Evolutionary conservation across 2,113 vertebrate genomes (phyloP).

Genomic region (Eubucco bourcierii): DNA sequence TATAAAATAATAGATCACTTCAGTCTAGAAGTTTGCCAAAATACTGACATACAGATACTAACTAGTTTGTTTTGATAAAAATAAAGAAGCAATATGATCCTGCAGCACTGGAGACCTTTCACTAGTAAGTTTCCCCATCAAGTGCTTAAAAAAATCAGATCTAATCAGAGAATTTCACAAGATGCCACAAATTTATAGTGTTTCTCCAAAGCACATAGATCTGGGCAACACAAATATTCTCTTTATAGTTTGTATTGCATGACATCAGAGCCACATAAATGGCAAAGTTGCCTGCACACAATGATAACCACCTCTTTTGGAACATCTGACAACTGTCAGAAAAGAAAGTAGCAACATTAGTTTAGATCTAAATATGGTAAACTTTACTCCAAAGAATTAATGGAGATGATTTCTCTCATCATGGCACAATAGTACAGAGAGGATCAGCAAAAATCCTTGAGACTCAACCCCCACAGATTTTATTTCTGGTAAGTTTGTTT

Average conservation of each 20-base stretch:
- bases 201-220: neutral
- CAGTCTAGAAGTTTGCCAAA: neutral
- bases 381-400: neutral
- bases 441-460: neutral
- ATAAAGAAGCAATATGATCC: neutral
- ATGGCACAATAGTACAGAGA: accelerated
- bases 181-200: neutral
- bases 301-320: neutral
- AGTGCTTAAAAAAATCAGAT: neutral
- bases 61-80: neutral
- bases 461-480: neutral
- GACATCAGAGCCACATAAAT: neutral
- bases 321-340: neutral
- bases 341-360: neutral
- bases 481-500: neutral
- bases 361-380: neutral
- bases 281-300: neutral
- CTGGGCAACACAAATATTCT: neutral
- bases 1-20: neutral
- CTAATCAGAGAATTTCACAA: neutral
- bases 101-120: neutral
- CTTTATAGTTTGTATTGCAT: neutral
- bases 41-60: neutral
- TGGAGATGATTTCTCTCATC: neutral
- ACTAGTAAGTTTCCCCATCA: neutral